A percentile compares a stretch with the other conserved stretches of the same genome.
phyloP scores from a whole-genome alignment of 35 echinoderm and acorn worm species.

The Chiridota heheva region DNA sequence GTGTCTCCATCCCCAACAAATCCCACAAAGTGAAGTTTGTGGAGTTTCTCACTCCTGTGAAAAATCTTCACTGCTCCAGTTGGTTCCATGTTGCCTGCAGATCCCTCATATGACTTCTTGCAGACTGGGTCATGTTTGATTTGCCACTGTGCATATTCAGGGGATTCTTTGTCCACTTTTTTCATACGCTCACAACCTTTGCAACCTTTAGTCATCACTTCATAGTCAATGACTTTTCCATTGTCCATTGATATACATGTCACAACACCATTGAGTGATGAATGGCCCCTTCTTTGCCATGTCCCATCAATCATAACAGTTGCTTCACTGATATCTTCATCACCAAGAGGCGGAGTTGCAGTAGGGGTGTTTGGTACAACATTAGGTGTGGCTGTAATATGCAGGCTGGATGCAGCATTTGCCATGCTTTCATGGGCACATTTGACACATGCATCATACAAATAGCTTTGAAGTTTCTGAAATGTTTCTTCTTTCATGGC shows the following conservation, averaged over 20 bases:
- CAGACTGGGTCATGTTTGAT: background rate
- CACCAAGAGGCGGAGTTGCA: background rate
- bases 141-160: background rate
- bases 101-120: background rate
- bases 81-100: background rate
- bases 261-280: slow-evolving; percentile 32
- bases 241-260: background rate
- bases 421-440: slow-evolving; percentile 17
- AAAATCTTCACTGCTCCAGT: background rate
- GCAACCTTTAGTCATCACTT: background rate
- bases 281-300: background rate
- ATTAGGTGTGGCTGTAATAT: background rate
- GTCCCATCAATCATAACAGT: slow-evolving; percentile 12
- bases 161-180: background rate
- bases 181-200: slow-evolving; percentile 20
- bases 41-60: background rate
- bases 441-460: background rate
- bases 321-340: slow-evolving; percentile 18
- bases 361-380: too few species aligned
- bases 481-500: slow-evolving; percentile 10
- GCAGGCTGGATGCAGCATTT: background rate
- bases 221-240: background rate
- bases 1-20: slow-evolving; percentile 34
- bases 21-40: background rate
- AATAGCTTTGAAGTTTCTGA: slow-evolving; percentile 13